Percentiles rank a stretch among this genome's conserved stretches.
These are phyloP conservation scores for Suricata suricatta DNA, from an alignment of 2,113 vertebrate genomes.

Conservation along the genomic window DNA sequence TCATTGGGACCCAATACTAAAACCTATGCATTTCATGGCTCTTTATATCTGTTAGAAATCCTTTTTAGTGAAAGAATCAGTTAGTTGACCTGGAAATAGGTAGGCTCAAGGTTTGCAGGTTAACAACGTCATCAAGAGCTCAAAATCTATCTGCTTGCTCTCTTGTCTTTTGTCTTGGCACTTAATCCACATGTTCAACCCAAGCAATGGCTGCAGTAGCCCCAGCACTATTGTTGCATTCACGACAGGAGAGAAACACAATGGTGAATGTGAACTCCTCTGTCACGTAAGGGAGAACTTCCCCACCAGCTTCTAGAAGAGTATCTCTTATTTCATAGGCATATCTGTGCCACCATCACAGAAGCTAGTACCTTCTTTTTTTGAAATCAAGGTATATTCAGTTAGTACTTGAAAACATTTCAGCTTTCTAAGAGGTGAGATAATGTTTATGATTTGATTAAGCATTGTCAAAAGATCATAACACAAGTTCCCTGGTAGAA, in stretches of 20 bases:
- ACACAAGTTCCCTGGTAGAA: accelerated
- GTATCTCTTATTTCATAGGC: neutral
- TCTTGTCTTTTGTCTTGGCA: neutral
- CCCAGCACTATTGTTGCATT: neutral
- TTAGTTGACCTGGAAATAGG: neutral
- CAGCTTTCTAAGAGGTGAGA: neutral
- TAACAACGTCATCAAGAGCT: neutral
- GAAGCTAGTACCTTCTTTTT: neutral
- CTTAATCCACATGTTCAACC: neutral
- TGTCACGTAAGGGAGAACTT: neutral
- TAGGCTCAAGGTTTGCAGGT: neutral
- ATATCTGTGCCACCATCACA: neutral
- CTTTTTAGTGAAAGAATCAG: neutral
- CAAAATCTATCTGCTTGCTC: too few relatives aligned
- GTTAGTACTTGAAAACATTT: neutral
- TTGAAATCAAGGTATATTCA: neutral
- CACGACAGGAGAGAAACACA: neutral
- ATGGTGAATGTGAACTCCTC: neutral
- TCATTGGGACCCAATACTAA: neutral
- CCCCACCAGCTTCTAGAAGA: neutral
- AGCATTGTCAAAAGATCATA: neutral
- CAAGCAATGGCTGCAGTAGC: neutral
- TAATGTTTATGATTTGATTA: neutral
- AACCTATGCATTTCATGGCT: neutral
- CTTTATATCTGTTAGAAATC: neutral